Conservation (phyloP, 2,797 vertebrate genomes). For the Syngnathus rostellatus region DNA sequence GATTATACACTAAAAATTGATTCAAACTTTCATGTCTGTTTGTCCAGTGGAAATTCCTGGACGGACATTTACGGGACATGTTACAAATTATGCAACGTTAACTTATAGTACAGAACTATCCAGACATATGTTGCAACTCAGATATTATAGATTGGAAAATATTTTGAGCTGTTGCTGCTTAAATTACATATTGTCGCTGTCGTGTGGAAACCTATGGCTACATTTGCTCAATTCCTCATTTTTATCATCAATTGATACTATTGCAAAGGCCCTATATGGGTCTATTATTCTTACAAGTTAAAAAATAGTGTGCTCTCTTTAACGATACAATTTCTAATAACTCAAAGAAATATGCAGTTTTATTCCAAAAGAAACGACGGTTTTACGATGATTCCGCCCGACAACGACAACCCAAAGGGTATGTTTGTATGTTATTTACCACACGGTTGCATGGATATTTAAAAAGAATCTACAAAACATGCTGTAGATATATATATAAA, state of each 20-base stretch:
- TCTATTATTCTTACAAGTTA: background rate
- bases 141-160: conserved; percentile 15
- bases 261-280: background rate
- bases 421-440: conserved; percentile 29
- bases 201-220: background rate
- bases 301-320: background rate
- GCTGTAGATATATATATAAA: conserved; percentile 14
- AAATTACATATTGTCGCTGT: conserved; percentile 2
- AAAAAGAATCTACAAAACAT: conserved; percentile 20
- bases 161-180: background rate
- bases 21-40: background rate
- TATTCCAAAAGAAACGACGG: background rate
- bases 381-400: background rate
- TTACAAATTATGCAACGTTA: background rate
- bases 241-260: conserved; percentile 1
- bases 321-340: background rate
- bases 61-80: background rate
- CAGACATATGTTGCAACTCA: conserved; percentile 9
- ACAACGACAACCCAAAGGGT: conserved; percentile 15
- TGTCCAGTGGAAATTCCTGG: background rate
- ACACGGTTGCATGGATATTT: conserved; percentile 45
- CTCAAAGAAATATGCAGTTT: background rate
- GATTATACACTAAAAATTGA: background rate
- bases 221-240: background rate
- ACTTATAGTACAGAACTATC: conserved; percentile 9